Base-by-base conservation (phyloP, 2,888 invertebrate species). In the Napeogenes sylphis region DNA sequence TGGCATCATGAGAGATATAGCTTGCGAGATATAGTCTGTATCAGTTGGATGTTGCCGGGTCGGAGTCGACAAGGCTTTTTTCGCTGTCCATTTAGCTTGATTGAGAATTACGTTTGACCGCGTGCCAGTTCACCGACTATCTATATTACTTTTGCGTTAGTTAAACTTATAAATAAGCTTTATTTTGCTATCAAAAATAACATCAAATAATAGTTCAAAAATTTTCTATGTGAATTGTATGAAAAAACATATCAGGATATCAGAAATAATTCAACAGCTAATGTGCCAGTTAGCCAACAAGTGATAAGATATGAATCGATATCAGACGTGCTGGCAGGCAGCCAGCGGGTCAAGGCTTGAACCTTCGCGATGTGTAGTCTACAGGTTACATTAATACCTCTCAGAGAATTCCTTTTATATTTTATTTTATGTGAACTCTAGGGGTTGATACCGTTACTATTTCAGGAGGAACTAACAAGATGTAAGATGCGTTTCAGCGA, bases 261-360 rank as follows among this genome's bases (percentile, higher is more conserved):
- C 42, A 42, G 42, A 42, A 42, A 42, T 42, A 42, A 42, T 42
- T 42, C 42, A 10, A 42, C 42, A 42, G 42, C 10, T 42, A 42
- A 42, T 42, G 42, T 42, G 51, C 30, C 51, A 30, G 51, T 51
- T 12, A 57, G 61, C 63, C 63, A 60, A 62, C 63, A 65, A 66
- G 61, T 68, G 68, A 66, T 63, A 62, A 58, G 59, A 66, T 38
- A 47, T 61, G 54, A 62, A 68, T 68, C 68, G 66, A 68, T 68
- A 66, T 13, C 42, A 45, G 55, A 45, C 58, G 60, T 8, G 38
- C 58, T 67, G 66, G 64, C 66, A 55, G 42, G 53, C 33, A 14
- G 62, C 66, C 66, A 67, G 35, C 61, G 51, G 51, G 51, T 51
- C 51, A 51, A 51, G 51, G 51, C 21, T 51, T 6, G 8, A 51